Evolutionary conservation across 2,113 vertebrate genomes (phyloP), one percentile per base, ranked within the genome.

Genomic region (Eptesicus fuscus): DNA sequence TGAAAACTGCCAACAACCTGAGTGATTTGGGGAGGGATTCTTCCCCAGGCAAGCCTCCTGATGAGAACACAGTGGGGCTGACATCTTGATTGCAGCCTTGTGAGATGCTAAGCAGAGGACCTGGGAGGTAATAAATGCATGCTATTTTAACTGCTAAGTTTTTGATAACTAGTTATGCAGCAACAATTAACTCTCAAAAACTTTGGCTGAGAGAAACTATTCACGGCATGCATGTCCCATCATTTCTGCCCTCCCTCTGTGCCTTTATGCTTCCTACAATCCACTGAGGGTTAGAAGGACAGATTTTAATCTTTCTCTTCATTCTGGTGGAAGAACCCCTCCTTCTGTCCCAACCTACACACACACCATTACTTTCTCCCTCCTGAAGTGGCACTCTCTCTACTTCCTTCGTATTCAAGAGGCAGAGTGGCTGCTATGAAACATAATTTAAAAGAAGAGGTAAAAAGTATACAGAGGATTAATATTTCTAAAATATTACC

Each of bases 401-500:
- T 40, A 7, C n/a, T 56, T 83, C 23, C 35, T 93, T 80, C 32
- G 42, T 74, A 37, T 32, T 89, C 69, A 83, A 70, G n/a, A 35
- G 86, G 23, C 53, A 63, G 44, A 67, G 28, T 74, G 77, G 40
- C 35, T 47, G 30, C 47, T 51, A 7, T 40, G 22, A 89, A 79
- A 32, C 11, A 73, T 28, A 94, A 78, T 83, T 93, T 86, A 87
- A 59, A 94, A 70, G 56, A 95, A 91, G 37, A 90, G 44, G 11
- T 80, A 83, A 91, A 83, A 74, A 73, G 30, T 32, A 65, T 10
- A 63, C 23, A 94, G 40, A 85, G 7, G 44, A 86, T 79, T 79
- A 73, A 80, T 86, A 83, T 53, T 86, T 70, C 53, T 2, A 87
- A 83, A 86, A 83, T 89, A 89, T 44, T 63, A 30, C 47, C 10